Evolutionary conservation across 2,797 vertebrate genomes (phyloP), one percentile per base, ranked within the genome.

Genomic region (Phoeniculus purpureus): DNA sequence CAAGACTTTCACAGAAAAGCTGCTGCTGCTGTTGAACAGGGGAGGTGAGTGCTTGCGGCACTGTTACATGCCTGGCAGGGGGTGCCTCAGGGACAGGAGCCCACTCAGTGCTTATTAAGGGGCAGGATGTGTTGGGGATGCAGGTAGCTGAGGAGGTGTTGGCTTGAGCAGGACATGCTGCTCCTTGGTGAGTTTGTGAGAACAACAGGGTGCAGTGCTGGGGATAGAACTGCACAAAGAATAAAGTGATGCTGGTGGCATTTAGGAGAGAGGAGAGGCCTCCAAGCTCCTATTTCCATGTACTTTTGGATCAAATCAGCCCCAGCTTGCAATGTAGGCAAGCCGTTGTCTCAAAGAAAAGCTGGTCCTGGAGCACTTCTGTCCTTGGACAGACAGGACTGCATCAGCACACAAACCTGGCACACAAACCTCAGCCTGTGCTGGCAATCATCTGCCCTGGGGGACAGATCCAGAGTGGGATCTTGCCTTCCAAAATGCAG

Each of bases 1-100:
- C 75, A 99, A 99, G 97, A 97, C 98, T 88, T 98, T 99, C 86
- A 98, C 98, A 2, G 99, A 99, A 95, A 99, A 99, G 96, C 97
- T 99, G 70, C 97, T 99, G 56, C 94, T 99, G 93, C 98, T 99
- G 65, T 96, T 99, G 48, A 99, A 99, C 97, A 97, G 99, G 97
- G 99, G 98, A 90, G 99, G 99, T 99, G 94, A 98, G 97, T 88
- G n/a, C 43, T 29, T 56, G 64, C 8, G 2, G 40, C 51, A 10
- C 65, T 31, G 2, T 20, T 61, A 6, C 2, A 0, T 52, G 70
- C 68, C 73, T 62, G 72, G 51, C 31, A 67, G 52, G 37, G 21
- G 31, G 51, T 60, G 84, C 15, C 52, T 1, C 4, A 0, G 40
- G 52, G 67, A 87, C 16, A 6, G 43, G 54, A 72, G 60, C 43